Percentiles rank a stretch among this genome's conserved stretches.
Evolutionary conservation across 2,797 vertebrate genomes (phyloP).

Genomic region (Hemitrygon akajei): DNA sequence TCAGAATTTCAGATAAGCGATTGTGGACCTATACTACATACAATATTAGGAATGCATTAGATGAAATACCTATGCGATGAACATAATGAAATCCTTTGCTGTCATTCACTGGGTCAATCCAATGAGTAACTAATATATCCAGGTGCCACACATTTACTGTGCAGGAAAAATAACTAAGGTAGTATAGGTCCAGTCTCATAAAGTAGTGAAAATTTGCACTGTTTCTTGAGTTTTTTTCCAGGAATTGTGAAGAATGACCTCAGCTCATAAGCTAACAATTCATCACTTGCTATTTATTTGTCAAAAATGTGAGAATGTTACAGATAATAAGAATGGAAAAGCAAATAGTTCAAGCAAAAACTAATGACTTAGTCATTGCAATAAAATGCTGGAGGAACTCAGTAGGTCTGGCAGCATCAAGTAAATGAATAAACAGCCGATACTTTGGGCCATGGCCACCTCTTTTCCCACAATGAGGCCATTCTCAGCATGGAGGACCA

Average conservation of each 20-base stretch:
- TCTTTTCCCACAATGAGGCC: no score
- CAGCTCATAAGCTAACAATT: background rate
- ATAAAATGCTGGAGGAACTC: no score
- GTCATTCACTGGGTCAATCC: background rate
- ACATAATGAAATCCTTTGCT: background rate
- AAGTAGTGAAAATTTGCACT: background rate
- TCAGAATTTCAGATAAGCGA: no score
- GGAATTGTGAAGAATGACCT: background rate
- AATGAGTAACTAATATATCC: background rate
- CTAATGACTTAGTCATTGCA: background rate
- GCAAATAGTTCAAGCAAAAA: background rate
- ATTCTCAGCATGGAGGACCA: no score
- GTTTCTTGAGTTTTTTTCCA: background rate
- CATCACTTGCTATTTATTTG: background rate
- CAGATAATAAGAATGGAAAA: background rate
- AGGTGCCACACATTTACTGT: background rate
- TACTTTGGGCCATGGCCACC: no score
- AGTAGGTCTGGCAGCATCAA: no score
- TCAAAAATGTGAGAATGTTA: background rate
- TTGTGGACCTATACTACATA: no score
- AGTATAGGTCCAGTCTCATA: background rate
- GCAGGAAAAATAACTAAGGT: background rate
- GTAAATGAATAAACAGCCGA: no score
- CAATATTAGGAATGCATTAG: background rate
- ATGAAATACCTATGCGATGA: background rate